Conservation (phyloP, 92 coral and sea anemone species). For the Muricea muricata region DNA sequence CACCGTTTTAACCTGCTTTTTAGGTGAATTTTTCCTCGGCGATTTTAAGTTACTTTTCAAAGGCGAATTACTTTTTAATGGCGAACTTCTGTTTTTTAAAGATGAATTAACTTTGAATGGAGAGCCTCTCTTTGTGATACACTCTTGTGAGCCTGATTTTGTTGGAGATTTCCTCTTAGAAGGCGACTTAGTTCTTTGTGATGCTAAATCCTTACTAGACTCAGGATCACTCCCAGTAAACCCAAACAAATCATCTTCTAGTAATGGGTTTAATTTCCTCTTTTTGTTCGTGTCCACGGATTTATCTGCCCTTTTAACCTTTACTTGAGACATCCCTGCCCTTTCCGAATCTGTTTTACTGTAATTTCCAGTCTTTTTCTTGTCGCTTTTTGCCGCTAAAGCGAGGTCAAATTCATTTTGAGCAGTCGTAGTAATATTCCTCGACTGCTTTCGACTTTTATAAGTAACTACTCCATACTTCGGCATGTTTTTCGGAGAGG, state of each 20-base stretch:
- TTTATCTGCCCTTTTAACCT: background rate
- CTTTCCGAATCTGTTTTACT: background rate
- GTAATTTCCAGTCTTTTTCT: background rate
- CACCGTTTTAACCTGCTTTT: background rate
- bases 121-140: background rate
- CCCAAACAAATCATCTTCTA: slow-evolving; percentile 39
- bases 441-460: slow-evolving; percentile 10
- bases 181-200: background rate
- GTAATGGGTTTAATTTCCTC: slow-evolving; percentile 18
- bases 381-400: background rate
- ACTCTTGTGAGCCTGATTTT: background rate
- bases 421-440: slow-evolving; percentile 3
- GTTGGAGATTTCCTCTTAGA: background rate
- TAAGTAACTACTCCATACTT: slow-evolving; percentile 30
- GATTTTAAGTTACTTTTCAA: background rate
- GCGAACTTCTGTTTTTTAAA: background rate
- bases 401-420: slow-evolving; percentile 26
- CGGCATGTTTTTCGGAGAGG: background rate
- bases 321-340: background rate
- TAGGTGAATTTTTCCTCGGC: background rate
- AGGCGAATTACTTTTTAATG: background rate
- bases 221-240: slow-evolving; percentile 18
- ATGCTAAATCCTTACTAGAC: background rate
- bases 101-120: background rate
- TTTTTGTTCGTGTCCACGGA: background rate